phyloP scores from a whole-genome alignment of 2,888 invertebrate genomes.

The Himalopsyche japonica region DNA sequence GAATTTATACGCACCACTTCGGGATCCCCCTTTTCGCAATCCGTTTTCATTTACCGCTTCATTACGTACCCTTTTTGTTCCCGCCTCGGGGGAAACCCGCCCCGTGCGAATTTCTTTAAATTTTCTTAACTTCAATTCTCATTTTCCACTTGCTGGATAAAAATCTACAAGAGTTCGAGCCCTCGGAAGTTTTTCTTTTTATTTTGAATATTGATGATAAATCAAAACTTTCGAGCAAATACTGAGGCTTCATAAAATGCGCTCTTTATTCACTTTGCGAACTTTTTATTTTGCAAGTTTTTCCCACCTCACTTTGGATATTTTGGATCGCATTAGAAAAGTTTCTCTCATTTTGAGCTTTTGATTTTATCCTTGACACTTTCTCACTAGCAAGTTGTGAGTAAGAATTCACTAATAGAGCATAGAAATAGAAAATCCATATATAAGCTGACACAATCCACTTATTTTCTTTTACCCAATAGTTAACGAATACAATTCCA shows the following conservation, averaged over 20 bases:
- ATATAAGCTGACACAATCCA: no score
- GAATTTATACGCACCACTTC: background rate
- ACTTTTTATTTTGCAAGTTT: background rate
- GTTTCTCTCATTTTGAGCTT: background rate
- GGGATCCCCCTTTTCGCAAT: background rate
- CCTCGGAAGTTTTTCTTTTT: background rate
- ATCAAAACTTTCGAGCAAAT: background rate
- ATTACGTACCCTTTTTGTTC: slow-evolving; percentile 6
- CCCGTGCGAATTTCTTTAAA: background rate
- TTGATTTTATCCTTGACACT: background rate
- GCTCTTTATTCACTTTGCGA: background rate
- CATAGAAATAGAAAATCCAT: no score
- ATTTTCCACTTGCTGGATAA: background rate
- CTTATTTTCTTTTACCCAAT: no score
- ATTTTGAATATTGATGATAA: background rate
- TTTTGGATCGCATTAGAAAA: background rate
- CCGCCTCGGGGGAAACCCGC: background rate
- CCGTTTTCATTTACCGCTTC: slow-evolving; percentile 1
- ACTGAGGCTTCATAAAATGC: background rate
- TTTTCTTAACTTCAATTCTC: background rate
- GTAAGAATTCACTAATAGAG: no score
- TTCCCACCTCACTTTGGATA: background rate
- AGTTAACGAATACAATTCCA: no score
- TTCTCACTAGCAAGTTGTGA: background rate
- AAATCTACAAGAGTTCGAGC: background rate